Evolutionary conservation across 1,140 invertebrate genomes (phyloP).

Genomic region (Medauroidea extradentata): DNA sequence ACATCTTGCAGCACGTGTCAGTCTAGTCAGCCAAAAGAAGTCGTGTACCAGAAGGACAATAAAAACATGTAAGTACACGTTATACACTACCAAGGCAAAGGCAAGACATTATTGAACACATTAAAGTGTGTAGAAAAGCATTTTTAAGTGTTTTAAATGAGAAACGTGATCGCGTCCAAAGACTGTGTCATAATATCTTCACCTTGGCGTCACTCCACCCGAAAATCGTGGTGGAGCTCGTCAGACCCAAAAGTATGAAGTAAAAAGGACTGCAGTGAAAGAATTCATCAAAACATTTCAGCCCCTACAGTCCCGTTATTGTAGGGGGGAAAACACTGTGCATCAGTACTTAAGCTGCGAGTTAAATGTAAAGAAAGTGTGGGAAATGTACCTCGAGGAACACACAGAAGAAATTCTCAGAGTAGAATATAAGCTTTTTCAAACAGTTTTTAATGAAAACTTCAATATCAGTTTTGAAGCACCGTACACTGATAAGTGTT

Average conservation of each 20-base stretch:
- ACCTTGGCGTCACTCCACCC: conserved; percentile 9
- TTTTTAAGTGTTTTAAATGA: conserved; percentile 12
- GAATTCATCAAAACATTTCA: conserved; percentile 9
- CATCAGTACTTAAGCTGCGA: conserved; percentile 5
- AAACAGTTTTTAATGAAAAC: conserved; percentile 5
- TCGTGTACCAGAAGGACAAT: no score
- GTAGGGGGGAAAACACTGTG: not conserved
- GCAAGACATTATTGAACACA: no score
- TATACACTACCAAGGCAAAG: no score
- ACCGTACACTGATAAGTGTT: conserved; percentile 4
- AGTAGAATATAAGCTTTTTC: conserved; percentile 10
- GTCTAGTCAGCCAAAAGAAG: no score
- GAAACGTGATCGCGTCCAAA: conserved; percentile 9
- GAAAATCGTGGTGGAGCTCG: conserved; percentile 10
- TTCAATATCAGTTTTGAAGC: conserved; percentile 11
- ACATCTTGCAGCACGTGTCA: no score
- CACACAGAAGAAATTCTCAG: not conserved
- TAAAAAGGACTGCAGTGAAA: conserved; percentile 10
- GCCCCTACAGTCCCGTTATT: conserved; percentile 3
- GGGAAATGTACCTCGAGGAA: conserved; percentile 2
- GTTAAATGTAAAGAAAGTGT: conserved; percentile 1
- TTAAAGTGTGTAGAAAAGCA: conserved; percentile 11
- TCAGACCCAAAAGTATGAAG: not conserved
- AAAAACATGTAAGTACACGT: no score
- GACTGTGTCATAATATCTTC: conserved; percentile 5